A percentile compares a stretch with the other conserved stretches of the same genome.
phyloP scores from a whole-genome alignment of 1,140 invertebrate species.

The Achroia grisella region DNA sequence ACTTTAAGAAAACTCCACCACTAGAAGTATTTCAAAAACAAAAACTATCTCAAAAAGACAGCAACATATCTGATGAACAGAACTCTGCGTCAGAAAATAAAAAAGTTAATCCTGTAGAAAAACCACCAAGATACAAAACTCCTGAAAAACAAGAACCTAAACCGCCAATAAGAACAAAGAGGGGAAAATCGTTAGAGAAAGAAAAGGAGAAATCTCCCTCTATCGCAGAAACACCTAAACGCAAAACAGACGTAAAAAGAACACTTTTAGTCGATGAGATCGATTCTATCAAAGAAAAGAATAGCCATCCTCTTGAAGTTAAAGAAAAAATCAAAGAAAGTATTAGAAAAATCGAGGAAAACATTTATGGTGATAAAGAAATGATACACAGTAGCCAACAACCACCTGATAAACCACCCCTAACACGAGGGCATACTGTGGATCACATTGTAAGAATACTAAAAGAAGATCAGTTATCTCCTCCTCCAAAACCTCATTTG shows the following conservation, averaged over 20 bases:
- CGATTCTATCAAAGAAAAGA: constrained; percentile 40
- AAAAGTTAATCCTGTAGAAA: constrained; percentile 69
- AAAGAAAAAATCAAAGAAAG: constrained; percentile 65
- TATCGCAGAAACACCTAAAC: constrained; percentile 60
- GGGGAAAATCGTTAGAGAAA: constrained; percentile 43
- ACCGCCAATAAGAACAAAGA: constrained; percentile 47
- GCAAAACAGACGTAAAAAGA: constrained; percentile 55
- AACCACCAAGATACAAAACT: constrained; percentile 60
- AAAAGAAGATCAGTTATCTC: constrained; percentile 77
- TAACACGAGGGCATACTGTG: constrained; percentile 79
- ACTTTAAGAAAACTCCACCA: constrained; percentile 74
- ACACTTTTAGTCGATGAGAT: constrained; percentile 58
- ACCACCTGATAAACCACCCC: constrained; percentile 76
- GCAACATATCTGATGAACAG: constrained; percentile 20
- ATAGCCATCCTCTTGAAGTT: constrained; percentile 38
- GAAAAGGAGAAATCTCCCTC: constrained; percentile 50
- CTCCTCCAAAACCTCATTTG: constrained; percentile 78
- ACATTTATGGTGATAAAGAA: constrained; percentile 72
- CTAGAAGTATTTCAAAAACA: constrained; percentile 52
- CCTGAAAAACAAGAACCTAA: constrained; percentile 57
- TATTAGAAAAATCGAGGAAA: constrained; percentile 66
- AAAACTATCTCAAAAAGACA: constrained; percentile 41
- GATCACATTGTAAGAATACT: constrained; percentile 78
- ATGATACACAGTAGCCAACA: constrained; percentile 81
- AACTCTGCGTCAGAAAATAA: constrained; percentile 27